phyloP scores from a whole-genome alignment of 1,140 invertebrate species.

The Stegodyphus dumicola region DNA sequence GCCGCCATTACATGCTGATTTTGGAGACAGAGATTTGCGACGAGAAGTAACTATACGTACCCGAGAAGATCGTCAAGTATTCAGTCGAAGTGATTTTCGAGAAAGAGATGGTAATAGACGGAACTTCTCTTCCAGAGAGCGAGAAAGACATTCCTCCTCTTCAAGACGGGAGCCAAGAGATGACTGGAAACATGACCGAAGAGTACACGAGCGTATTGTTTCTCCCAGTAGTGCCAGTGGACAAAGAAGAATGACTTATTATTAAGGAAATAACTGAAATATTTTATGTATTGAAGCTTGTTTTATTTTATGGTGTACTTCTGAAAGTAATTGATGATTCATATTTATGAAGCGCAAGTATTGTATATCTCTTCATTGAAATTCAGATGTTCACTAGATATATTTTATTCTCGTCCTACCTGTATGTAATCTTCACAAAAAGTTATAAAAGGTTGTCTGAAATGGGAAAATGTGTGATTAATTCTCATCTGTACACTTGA shows the following conservation, averaged over 20 bases:
- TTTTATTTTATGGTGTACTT: background rate
- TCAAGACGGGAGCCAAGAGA: background rate
- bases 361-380: background rate
- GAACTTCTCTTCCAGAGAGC: background rate
- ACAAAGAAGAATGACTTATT: conserved; percentile 5
- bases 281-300: background rate
- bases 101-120: background rate
- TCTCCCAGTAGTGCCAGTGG: background rate
- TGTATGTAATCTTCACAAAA: background rate
- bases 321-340: too few species aligned
- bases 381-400: background rate
- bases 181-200: conserved; percentile 4
- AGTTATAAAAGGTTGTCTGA: background rate
- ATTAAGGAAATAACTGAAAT: background rate
- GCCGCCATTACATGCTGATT: background rate
- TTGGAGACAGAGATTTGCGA: background rate
- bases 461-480: background rate
- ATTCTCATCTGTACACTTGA: background rate
- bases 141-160: background rate
- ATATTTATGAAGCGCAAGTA: too few species aligned
- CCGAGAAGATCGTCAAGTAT: background rate
- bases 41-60: background rate
- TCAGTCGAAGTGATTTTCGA: background rate
- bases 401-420: background rate
- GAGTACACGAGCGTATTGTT: background rate